These are phyloP conservation scores for Drosophila robusta DNA, from an alignment of 2,888 invertebrate genomes.

Conservation along the genomic window DNA sequence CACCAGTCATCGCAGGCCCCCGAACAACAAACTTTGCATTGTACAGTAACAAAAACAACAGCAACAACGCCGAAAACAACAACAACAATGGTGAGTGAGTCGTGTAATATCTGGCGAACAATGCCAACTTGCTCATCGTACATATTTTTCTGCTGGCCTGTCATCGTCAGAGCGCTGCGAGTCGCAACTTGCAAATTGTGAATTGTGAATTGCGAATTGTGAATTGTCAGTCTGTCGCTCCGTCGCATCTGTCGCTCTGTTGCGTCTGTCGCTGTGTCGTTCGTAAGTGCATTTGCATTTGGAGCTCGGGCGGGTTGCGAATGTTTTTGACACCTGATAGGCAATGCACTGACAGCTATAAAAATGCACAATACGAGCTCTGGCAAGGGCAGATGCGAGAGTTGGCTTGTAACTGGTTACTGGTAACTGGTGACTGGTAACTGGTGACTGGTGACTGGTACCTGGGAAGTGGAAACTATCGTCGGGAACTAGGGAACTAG, in stretches of 20 bases:
- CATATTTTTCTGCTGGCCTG: constrained; percentile 65
- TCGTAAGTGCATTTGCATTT: constrained; percentile 76
- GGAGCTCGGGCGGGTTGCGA: constrained; percentile 55
- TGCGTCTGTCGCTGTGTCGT: constrained; percentile 4
- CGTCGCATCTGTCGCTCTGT: constrained; percentile 4
- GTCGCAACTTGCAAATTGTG: constrained; percentile 49
- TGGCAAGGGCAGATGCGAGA: constrained; percentile 27
- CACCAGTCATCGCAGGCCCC: constrained; percentile 40
- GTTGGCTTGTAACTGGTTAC: constrained; percentile 5
- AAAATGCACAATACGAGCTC: constrained; percentile 51
- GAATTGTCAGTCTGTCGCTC: constrained; percentile 31
- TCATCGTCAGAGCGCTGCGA: constrained; percentile 62
- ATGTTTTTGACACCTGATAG: constrained; percentile 81
- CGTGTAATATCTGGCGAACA: constrained; percentile 73
- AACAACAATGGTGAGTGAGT: constrained; percentile 55
- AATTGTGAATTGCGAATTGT: constrained; percentile 47
- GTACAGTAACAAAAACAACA: constrained; percentile 6
- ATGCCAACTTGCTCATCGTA: constrained; percentile 66
- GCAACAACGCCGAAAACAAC: constrained; percentile 27
- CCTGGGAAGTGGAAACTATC: background rate
- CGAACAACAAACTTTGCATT: constrained; percentile 11
- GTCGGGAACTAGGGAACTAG: too few relatives aligned
- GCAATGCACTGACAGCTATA: constrained; percentile 74
- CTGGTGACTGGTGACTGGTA: background rate
- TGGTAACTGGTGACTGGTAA: constrained; percentile 2